These are phyloP conservation scores for Antennarius striatus DNA, from an alignment of 2,113 vertebrate species.

Conservation along the genomic window DNA sequence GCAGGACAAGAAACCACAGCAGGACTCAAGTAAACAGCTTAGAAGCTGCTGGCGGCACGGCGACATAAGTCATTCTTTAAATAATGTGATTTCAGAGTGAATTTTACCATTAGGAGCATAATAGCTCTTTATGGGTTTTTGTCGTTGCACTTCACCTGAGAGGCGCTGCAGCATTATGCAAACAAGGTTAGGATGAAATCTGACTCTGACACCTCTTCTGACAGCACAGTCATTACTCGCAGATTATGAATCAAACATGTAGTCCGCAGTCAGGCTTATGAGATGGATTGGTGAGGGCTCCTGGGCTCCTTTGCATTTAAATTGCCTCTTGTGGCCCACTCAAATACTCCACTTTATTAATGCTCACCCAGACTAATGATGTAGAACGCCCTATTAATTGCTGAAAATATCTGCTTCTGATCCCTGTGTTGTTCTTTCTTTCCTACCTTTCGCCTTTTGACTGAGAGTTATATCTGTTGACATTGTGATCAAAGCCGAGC, in stretches of 20 bases:
- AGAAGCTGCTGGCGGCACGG: constrained; percentile 4
- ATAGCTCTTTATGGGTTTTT: constrained; percentile 48
- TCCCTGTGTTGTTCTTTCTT: constrained; percentile 9
- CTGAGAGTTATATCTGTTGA: constrained; percentile 34
- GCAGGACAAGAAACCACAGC: constrained; percentile 5
- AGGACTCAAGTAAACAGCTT: constrained; percentile 17
- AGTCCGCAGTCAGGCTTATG: constrained; percentile 56
- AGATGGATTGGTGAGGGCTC: constrained; percentile 46
- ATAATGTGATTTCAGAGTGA: constrained; percentile 72
- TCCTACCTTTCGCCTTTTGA: constrained; percentile 15
- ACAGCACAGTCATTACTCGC: constrained; percentile 62
- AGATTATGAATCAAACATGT: constrained; percentile 66
- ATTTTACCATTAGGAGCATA: constrained; percentile 63
- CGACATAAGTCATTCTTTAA: constrained; percentile 40
- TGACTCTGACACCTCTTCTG: constrained; percentile 62
- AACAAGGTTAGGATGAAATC: constrained; percentile 55
- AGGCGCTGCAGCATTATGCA: constrained; percentile 14
- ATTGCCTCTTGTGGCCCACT: constrained; percentile 46
- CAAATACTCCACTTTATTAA: constrained; percentile 50
- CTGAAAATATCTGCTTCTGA: constrained; percentile 28
- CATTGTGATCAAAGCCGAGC: constrained; percentile 53
- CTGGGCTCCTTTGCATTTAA: constrained; percentile 70
- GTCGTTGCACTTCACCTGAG: constrained; percentile 30
- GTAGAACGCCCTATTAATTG: constrained; percentile 60
- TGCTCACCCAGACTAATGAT: constrained; percentile 53